These are phyloP conservation scores for Tragelaphus strepsiceros DNA, from an alignment of 2,113 vertebrate species.

Conservation along the genomic window DNA sequence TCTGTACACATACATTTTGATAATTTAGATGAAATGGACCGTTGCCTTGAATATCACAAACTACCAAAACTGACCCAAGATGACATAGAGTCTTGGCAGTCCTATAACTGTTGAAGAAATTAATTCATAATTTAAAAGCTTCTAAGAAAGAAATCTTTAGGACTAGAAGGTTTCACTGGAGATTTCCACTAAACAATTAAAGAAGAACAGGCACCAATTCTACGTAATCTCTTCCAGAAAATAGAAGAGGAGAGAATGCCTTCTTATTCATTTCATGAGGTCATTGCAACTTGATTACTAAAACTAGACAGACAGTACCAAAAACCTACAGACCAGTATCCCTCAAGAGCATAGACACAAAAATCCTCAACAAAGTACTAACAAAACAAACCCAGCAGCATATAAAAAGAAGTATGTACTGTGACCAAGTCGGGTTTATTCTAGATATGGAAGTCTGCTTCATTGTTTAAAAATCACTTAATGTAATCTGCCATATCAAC, in stretches of 20 bases:
- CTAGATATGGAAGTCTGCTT: not conserved
- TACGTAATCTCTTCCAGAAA: conserved; percentile 17
- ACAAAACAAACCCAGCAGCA: conserved; percentile 17
- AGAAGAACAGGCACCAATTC: not conserved
- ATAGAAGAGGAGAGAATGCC: not conserved
- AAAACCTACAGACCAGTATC: not conserved
- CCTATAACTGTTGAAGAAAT: not conserved
- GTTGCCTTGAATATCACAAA: not conserved
- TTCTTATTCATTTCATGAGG: not conserved
- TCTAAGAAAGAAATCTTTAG: not conserved
- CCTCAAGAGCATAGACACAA: not conserved
- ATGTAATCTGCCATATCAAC: not conserved
- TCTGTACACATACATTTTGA: not conserved
- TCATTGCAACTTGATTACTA: not conserved
- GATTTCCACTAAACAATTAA: not conserved
- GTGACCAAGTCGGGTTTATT: not conserved
- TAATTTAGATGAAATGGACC: not conserved
- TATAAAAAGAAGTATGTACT: not conserved
- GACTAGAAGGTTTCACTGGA: not conserved
- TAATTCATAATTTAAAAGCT: not conserved
- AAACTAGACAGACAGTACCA: not conserved
- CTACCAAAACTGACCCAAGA: not conserved
- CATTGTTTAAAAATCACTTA: not conserved
- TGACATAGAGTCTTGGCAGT: not conserved
- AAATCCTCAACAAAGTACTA: not conserved